Percentiles rank a stretch among this genome's conserved stretches.
phyloP scores from a whole-genome alignment of 2,797 vertebrate species.

The Podargus strigoides region DNA sequence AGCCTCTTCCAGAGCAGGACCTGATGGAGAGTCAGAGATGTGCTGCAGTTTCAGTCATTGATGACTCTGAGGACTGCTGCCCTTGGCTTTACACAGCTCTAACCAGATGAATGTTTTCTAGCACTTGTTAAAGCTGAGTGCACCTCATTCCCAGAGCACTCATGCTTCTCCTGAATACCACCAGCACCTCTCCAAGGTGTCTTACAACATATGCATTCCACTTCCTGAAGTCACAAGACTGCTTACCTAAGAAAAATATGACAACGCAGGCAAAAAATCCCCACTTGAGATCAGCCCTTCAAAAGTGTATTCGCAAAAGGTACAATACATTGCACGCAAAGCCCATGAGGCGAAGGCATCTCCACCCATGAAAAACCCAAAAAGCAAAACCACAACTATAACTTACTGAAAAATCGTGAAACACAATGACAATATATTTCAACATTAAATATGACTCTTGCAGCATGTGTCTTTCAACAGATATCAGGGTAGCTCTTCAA shows the following conservation, averaged over 20 bases:
- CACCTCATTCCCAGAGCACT: background rate
- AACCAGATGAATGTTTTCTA: background rate
- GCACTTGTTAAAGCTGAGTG: background rate
- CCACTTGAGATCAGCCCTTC: background rate
- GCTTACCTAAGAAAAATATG: background rate
- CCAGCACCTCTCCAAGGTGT: background rate
- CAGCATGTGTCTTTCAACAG: conserved; percentile 32
- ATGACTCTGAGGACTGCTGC: background rate
- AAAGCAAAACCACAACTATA: background rate
- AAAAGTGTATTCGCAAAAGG: background rate
- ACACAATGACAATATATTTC: background rate
- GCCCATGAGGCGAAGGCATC: background rate
- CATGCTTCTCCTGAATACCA: background rate
- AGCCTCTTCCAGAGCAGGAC: background rate
- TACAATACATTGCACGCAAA: background rate
- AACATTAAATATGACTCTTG: background rate
- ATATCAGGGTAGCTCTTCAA: conserved; percentile 19
- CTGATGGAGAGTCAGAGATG: background rate
- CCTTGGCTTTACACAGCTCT: background rate
- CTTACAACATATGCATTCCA: background rate
- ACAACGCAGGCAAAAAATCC: background rate
- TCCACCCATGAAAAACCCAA: background rate
- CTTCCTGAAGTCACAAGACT: background rate
- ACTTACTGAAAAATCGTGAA: background rate
- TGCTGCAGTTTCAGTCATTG: background rate